Evolutionary conservation across 2,113 vertebrate species (phyloP), one percentile per base, ranked within the genome.

Genomic region (Amblyopsis rosae): DNA sequence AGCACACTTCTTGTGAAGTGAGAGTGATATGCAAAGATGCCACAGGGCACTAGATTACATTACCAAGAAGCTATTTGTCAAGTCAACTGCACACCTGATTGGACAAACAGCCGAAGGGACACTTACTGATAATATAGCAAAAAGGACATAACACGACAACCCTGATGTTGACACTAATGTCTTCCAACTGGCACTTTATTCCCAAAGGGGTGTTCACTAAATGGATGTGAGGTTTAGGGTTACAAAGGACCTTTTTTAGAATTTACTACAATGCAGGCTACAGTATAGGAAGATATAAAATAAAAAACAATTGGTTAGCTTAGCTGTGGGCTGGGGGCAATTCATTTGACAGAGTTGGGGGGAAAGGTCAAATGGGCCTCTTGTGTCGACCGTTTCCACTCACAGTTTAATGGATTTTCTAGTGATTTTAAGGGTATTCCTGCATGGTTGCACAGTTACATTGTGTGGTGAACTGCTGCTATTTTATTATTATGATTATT

Each of bases 1-100:
- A 41, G 6, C 35, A 6, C 7, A 6, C 35, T 41, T 41, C 35
- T 41, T 41, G 35, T 5, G 35, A 59, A 62, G 47, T 12, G 53
- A 46, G 35, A 62, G 67, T 13, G 62, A 79, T 69, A 79, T 79
- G 73, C 65, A 79, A 57, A 17, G n/a, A 47, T 79, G 68, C 64
- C 72, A 56, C n/a, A 61, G 47, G 72, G 72, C 72, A 13, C 19
- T 16, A 50, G 59, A 75, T 70, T 71, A 63, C 72, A 79, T 79
- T 79, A 75, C 54, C 9, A 47, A 55, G 35, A 70, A 9, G 19
- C 54, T 58, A 51, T 70, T 67, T 74, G 56, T 79, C 77, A 75
- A 71, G 58, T 70, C 64, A 61, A n/a, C 12, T 26, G 59, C 50
- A 65, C 65, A 62, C 55, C 50, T 51, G 48, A 57, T 54, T 32